phyloP scores from a whole-genome alignment of 2,797 vertebrate genomes.

The Percopsis omiscomaycus region DNA sequence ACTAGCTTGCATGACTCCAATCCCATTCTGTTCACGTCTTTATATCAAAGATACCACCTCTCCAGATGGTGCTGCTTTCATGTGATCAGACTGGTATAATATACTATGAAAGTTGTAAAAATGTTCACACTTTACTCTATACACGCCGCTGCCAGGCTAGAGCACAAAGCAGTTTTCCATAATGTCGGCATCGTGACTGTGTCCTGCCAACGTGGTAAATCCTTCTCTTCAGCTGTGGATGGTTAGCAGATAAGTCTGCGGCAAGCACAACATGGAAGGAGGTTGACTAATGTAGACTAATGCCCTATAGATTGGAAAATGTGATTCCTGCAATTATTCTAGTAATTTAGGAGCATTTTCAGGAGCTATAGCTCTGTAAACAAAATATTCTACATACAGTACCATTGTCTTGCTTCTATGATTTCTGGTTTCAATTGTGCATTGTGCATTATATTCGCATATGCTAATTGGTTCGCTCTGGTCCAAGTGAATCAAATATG shows the following conservation, averaged over 20 bases:
- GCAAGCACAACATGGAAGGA: too few species aligned
- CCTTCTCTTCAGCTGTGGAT: too few species aligned
- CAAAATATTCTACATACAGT: background rate
- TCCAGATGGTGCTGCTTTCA: constrained; percentile 63
- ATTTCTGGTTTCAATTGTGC: background rate
- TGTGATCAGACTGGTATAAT: constrained; percentile 69
- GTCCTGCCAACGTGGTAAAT: too few species aligned
- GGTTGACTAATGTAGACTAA: too few species aligned
- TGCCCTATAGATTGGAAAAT: too few species aligned
- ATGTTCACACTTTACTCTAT: too few species aligned
- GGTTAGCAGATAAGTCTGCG: too few species aligned
- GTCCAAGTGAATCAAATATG: constrained; percentile 8
- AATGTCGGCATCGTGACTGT: too few species aligned
- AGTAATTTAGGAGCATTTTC: background rate
- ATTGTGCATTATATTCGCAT: background rate
- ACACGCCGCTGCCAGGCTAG: constrained; percentile 7
- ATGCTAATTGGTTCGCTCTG: constrained; percentile 6
- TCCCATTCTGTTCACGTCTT: constrained; percentile 70
- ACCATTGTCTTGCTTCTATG: background rate
- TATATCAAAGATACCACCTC: constrained; percentile 66
- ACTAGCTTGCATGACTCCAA: constrained; percentile 4
- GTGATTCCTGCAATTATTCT: too few species aligned
- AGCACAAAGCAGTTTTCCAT: constrained; percentile 2
- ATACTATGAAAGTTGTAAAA: constrained; percentile 64
- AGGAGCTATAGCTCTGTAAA: background rate